These are phyloP conservation scores for Calameuta filiformis DNA, from an alignment of 2,888 invertebrate genomes.

Conservation along the genomic window DNA sequence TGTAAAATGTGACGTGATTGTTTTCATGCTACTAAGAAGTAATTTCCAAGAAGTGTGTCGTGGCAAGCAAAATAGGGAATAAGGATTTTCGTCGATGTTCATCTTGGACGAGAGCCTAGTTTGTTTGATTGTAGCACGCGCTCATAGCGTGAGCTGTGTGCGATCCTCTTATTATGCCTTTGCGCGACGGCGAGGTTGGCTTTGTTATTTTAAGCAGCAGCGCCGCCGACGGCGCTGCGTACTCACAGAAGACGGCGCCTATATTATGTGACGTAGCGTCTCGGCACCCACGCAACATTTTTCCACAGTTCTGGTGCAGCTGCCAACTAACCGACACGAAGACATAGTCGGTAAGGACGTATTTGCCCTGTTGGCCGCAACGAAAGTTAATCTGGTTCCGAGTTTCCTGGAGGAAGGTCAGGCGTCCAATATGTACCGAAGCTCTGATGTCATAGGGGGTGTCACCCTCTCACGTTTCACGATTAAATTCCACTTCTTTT, in stretches of 20 bases:
- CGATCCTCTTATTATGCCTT: neutral
- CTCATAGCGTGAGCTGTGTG: neutral
- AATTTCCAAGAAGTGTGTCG: neutral
- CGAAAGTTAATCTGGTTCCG: neutral
- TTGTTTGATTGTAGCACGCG: neutral
- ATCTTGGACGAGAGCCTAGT: conserved; percentile 1
- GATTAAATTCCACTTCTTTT: neutral
- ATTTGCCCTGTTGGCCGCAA: neutral
- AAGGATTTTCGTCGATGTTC: neutral
- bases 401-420: neutral
- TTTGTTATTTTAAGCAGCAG: conserved; percentile 5
- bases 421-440: neutral
- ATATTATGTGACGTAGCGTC: conserved; percentile 39
- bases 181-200: neutral
- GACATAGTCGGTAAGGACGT: neutral
- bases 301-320: neutral
- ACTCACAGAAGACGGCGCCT: conserved; percentile 38
- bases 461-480: neutral
- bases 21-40: neutral
- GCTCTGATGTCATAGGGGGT: neutral
- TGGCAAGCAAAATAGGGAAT: neutral
- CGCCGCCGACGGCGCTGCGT: neutral
- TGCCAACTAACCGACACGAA: neutral
- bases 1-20: neutral
- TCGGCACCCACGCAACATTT: conserved; percentile 42